Base-by-base conservation (phyloP, 1,140 invertebrate genomes). In the Sitodiplosis mosellana region DNA sequence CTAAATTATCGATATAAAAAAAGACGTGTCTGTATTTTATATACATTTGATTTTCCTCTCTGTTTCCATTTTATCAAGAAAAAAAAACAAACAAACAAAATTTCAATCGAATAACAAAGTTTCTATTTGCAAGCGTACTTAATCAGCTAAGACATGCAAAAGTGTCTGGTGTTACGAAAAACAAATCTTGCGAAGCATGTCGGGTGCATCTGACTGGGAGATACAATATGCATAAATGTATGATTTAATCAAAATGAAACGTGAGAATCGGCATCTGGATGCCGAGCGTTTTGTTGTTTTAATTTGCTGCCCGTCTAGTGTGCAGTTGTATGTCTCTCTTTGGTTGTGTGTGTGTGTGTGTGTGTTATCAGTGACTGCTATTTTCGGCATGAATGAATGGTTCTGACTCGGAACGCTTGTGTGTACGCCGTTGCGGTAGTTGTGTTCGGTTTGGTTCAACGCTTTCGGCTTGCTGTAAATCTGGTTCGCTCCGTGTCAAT, bases 331-430 rank as follows among this genome's bases (percentile, higher is more conserved):
- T n/a, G n/a, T n/a, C n/a, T n/a, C n/a, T n/a, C n/a, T n/a, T n/a
- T n/a, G n/a, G n/a, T n/a, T n/a, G n/a, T n/a, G n/a, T n/a, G n/a
- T n/a, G n/a, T n/a, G n/a, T n/a, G n/a, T n/a, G n/a, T n/a, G n/a
- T n/a, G n/a, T 27, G 27, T 27, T 3, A 27, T 27, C 27, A 27
- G 27, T 27, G 27, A 10, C 27, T 27, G 27, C 27, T 10, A 27
- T 27, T 27, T 27, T 27, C 27, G 27, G 27, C 27, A 27, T 43
- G 41, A 18, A 64, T 57, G 4, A 52, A 59, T 2, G 66, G 66
- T 27, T 68, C 66, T 2, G 63, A 66, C 44, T 68, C 66, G 6
- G 65, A 66, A 12, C 66, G 56, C 48, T 65, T 67, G 48, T 64
- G 61, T 10, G 59, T 64, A 47, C 62, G 60, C 22, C 53, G n/a